Conservation (phyloP, 2,797 vertebrate genomes). For the Tarsius wallacei region DNA sequence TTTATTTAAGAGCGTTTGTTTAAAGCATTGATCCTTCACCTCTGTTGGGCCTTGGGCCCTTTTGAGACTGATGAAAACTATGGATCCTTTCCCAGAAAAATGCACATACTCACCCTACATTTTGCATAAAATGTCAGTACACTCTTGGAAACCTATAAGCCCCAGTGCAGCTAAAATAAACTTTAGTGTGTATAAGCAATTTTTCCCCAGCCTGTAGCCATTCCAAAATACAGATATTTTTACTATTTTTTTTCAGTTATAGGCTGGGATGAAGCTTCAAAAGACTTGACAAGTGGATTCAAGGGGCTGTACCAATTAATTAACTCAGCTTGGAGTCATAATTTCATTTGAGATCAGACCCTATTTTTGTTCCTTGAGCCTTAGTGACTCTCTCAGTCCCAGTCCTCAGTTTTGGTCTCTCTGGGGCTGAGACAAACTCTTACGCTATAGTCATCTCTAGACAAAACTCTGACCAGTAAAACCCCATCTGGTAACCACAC, state of each 20-base stretch:
- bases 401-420: not conserved
- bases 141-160: not conserved
- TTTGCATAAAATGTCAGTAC: not conserved
- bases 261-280: not conserved
- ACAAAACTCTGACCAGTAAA: not conserved
- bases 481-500: not conserved
- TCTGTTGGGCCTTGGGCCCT: not conserved
- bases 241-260: not conserved
- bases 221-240: not conserved
- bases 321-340: not conserved
- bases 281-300: not conserved
- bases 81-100: not conserved
- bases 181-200: not conserved
- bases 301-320: not conserved
- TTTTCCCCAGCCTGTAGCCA: not conserved
- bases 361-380: not conserved
- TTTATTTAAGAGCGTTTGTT: not conserved
- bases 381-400: not conserved
- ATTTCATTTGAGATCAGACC: not conserved
- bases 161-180: not conserved
- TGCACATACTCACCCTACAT: not conserved
- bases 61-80: slow-evolving; percentile 3
- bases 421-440: not conserved
- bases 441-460: not conserved
- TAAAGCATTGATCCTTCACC: not conserved